Evolutionary conservation across 2,888 invertebrate species (phyloP), one percentile per base, ranked within the genome.

Genomic region (Drosophila mimica): DNA sequence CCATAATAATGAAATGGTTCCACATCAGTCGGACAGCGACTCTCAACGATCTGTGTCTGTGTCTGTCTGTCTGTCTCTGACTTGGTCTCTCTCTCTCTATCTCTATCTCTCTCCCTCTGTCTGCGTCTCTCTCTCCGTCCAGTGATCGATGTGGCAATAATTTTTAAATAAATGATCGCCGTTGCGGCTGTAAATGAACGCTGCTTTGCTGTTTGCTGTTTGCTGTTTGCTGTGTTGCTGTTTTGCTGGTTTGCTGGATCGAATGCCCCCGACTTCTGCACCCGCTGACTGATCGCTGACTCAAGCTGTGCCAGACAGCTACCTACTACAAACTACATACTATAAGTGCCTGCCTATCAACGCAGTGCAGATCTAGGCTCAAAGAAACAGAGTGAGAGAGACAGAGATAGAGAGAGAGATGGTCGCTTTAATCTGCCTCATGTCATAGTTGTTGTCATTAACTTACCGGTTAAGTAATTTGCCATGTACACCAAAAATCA

Each of bases 121-220:
- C 51, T 56, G 48, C 52, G 33, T 71, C 74, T 72, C 71, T 72
- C 71, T 77, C 77, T 73, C 70, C 77, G 75, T 28, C 66, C 66
- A 54, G 78, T 88, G 88, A 90, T 90, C 91, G 88, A 89, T 88
- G 91, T 89, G 91, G 88, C 85, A 89, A 88, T 90, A 88, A 88
- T 89, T 91, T 89, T 84, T 82, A 89, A 90, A 86, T 90, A 86
- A 90, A 86, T 89, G 86, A 90, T 90, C 82, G 74, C 62, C 73
- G 81, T 74, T 74, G 76, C 74, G 70, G 68, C 81, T 90, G 87
- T 87, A 90, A 87, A 87, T 90, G 87, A 90, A 89, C 84, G 81
- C 38, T 38, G 56, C 15, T 54, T 36, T 38, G 36, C 54, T 2
- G 25, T n/a, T n/a, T n/a, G n/a, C n/a, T n/a, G n/a, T n/a, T n/a